phyloP scores from a whole-genome alignment of 35 echinoderm and acorn worm species.

The Strongylocentrotus purpuratus region DNA sequence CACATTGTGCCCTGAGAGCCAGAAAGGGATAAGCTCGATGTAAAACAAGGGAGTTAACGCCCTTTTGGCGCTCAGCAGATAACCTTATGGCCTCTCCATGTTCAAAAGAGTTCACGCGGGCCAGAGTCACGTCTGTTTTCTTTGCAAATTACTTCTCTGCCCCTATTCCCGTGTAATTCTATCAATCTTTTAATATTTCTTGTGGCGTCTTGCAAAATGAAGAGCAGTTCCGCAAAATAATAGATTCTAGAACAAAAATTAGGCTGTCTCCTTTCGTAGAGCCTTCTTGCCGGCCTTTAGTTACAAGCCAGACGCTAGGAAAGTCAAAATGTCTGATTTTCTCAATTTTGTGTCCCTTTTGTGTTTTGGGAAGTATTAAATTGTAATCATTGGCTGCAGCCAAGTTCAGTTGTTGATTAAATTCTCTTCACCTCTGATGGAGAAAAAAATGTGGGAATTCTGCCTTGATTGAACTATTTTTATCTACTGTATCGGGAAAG shows the following conservation, averaged over 20 bases:
- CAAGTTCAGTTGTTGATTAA: not conserved
- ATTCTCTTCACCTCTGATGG: not conserved
- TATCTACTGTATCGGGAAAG: not conserved
- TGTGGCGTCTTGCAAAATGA: not conserved
- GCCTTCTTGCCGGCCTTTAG: not conserved
- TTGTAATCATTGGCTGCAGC: not conserved
- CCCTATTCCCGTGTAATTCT: not conserved
- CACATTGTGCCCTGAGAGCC: too few relatives aligned
- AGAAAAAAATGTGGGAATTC: not conserved
- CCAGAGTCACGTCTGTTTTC: slow-evolving; percentile 15
- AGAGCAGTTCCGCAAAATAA: not conserved
- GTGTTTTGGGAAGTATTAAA: not conserved
- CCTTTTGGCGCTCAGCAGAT: too few relatives aligned
- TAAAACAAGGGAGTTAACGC: too few relatives aligned
- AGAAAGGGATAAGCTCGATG: too few relatives aligned
- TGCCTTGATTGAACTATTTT: not conserved
- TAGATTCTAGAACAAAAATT: not conserved
- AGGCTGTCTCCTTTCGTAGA: not conserved
- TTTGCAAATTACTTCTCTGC: slow-evolving; percentile 17
- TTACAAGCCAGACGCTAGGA: not conserved
- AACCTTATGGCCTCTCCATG: too few relatives aligned
- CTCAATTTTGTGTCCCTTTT: not conserved
- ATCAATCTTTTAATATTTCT: slow-evolving; percentile 18
- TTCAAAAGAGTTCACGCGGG: not conserved
- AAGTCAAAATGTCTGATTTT: not conserved